Conservation (phyloP, 1,140 invertebrate species). For the Bathynomus jamesi region DNA sequence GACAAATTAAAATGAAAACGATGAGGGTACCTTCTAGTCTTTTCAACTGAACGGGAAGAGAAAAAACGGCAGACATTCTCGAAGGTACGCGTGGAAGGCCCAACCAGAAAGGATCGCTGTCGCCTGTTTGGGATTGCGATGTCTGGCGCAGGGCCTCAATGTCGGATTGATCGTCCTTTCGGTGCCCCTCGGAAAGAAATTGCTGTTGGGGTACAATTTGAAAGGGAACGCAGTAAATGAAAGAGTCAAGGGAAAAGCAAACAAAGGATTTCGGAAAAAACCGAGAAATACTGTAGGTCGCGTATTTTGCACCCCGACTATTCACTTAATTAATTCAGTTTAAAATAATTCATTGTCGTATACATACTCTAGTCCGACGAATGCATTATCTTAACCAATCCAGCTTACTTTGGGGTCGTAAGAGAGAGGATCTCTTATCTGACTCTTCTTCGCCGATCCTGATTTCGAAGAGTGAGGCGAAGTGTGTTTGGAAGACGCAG, state of each 20-base stretch:
- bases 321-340: too few relatives aligned
- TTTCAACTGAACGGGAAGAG: conserved; percentile 10
- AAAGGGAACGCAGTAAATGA: too few relatives aligned
- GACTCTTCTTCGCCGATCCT: background rate
- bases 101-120: conserved; percentile 1
- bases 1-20: background rate
- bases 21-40: conserved; percentile 3
- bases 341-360: too few relatives aligned
- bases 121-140: background rate
- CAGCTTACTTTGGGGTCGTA: background rate
- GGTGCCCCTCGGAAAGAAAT: background rate
- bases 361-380: too few relatives aligned
- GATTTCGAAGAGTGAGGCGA: background rate
- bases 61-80: background rate
- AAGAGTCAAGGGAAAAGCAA: too few relatives aligned
- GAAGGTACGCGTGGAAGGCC: conserved; percentile 5
- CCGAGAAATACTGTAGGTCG: too few relatives aligned
- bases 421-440: background rate
- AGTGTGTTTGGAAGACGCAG: background rate
- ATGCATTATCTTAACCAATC: too few relatives aligned
- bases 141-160: background rate
- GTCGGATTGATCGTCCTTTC: background rate
- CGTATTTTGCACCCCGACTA: too few relatives aligned
- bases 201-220: too few relatives aligned
- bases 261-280: too few relatives aligned